Conservation (phyloP, 2,113 vertebrate species). For the Gnathonemus echidnorhynchus region DNA sequence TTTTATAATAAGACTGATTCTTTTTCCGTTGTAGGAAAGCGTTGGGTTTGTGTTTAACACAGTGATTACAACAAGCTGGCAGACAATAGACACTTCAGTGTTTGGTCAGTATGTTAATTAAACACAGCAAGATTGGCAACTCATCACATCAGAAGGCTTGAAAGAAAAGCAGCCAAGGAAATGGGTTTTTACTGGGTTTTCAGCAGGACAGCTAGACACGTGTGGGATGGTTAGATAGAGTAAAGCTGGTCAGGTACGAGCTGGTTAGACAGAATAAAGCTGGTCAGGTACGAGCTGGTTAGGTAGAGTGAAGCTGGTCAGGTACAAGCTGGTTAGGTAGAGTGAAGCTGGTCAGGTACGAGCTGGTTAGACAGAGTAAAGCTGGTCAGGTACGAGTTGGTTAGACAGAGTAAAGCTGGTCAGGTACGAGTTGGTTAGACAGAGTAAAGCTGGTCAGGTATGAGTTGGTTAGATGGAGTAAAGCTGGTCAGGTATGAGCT, state of each 20-base stretch:
- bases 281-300: not conserved
- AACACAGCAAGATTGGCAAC: not conserved
- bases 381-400: not conserved
- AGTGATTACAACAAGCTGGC: not conserved
- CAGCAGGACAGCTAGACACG: not conserved
- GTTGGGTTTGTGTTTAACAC: not conserved
- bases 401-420: not conserved
- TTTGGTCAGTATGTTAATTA: slow-evolving; percentile 16
- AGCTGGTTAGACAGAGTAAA: not conserved
- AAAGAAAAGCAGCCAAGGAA: not conserved
- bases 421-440: not conserved
- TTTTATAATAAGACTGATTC: not conserved
- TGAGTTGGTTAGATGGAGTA: not conserved
- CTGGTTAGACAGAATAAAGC: not conserved
- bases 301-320: not conserved
- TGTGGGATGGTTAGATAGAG: not conserved
- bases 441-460: not conserved
- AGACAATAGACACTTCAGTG: not conserved
- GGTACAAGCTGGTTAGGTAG: not conserved
- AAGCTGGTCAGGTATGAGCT: not conserved
- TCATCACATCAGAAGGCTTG: slow-evolving; percentile 2
- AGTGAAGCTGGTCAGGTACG: not conserved
- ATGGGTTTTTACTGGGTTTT: not conserved
- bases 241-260: not conserved
- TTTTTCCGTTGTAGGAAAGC: not conserved